Percentiles rank a stretch among this genome's conserved stretches.
Conservation (phyloP, 1,140 invertebrate genomes). For the Drosophila kepulauana region DNA sequence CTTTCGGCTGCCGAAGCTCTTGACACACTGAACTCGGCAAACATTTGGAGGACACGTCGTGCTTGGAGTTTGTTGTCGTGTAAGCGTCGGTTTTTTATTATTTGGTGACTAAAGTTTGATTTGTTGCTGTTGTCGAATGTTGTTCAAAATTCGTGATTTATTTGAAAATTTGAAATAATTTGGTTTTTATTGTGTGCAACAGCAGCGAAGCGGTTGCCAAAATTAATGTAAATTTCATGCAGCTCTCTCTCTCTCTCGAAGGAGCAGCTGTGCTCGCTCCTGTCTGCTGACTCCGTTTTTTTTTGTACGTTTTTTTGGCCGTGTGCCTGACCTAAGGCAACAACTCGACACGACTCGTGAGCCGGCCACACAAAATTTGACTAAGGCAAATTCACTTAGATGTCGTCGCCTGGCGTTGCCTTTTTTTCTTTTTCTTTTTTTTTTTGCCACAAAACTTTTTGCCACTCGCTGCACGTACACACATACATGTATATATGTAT, state of each 20-base stretch:
- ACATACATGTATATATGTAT: conserved; percentile 9
- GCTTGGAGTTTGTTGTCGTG: conserved; percentile 24
- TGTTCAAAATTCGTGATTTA: conserved; percentile 76
- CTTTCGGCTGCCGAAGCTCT: conserved; percentile 33
- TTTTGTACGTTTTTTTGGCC: background rate
- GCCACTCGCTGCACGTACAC: conserved; percentile 43
- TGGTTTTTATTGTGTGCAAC: conserved; percentile 60
- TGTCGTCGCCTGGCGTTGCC: conserved; percentile 47
- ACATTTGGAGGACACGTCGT: background rate
- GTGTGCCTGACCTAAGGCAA: conserved; percentile 78
- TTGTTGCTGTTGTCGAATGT: conserved; percentile 34
- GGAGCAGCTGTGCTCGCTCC: conserved; percentile 26
- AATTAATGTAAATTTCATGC: conserved; percentile 76
- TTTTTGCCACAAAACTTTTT: conserved; percentile 62
- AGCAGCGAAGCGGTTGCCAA: conserved; percentile 25
- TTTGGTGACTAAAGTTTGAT: conserved; percentile 2
- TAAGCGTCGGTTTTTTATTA: background rate
- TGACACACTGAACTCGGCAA: conserved; percentile 78
- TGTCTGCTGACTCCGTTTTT: background rate
- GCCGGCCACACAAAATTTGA: conserved; percentile 66
- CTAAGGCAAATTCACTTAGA: conserved; percentile 79
- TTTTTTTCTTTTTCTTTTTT: conserved; percentile 53
- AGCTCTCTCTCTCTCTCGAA: conserved; percentile 19
- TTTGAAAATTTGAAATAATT: conserved; percentile 73
- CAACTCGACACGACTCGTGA: conserved; percentile 1